Percentiles rank a stretch among this genome's conserved stretches.
Evolutionary conservation across 2,888 invertebrate genomes (phyloP).

Genomic region (Cephus pulcher): DNA sequence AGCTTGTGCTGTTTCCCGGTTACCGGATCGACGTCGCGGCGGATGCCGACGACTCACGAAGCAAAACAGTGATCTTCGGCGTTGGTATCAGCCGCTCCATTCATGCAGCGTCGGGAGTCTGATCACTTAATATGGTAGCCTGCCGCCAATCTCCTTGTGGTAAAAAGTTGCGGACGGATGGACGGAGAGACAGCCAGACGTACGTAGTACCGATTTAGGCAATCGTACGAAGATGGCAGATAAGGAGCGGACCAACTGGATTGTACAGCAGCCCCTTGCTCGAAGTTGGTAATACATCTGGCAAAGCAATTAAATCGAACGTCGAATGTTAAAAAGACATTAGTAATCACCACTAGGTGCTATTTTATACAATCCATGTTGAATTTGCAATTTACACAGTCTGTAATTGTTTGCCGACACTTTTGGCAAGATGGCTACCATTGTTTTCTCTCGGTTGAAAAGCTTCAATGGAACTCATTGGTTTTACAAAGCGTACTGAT

Average conservation of each 20-base stretch:
- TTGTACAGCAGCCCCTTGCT: conserved; percentile 25
- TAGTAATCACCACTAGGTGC: neutral
- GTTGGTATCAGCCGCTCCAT: conserved; percentile 44
- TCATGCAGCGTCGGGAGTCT: conserved; percentile 44
- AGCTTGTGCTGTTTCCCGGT: neutral
- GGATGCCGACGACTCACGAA: conserved; percentile 1
- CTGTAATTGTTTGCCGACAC: neutral
- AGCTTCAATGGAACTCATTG: neutral
- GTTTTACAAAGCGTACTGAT: neutral
- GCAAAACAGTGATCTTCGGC: conserved; percentile 26
- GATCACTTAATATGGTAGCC: conserved; percentile 51
- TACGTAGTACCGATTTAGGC: conserved; percentile 41
- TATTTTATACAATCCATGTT: neutral
- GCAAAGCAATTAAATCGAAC: conserved; percentile 30
- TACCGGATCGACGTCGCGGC: neutral
- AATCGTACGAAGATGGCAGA: conserved; percentile 38
- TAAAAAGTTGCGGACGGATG: conserved; percentile 44
- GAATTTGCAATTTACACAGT: neutral
- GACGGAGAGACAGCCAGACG: conserved; percentile 27
- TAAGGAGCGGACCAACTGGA: conserved; percentile 34
- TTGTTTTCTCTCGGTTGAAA: neutral
- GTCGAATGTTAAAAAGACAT: conserved; percentile 6
- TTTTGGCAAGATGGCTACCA: neutral
- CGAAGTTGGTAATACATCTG: conserved; percentile 40
- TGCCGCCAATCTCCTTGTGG: conserved; percentile 41